A percentile compares a stretch with the other conserved stretches of the same genome.
Evolutionary conservation across 1,140 invertebrate genomes (phyloP).

Genomic region (Ceratosolen fusciceps): DNA sequence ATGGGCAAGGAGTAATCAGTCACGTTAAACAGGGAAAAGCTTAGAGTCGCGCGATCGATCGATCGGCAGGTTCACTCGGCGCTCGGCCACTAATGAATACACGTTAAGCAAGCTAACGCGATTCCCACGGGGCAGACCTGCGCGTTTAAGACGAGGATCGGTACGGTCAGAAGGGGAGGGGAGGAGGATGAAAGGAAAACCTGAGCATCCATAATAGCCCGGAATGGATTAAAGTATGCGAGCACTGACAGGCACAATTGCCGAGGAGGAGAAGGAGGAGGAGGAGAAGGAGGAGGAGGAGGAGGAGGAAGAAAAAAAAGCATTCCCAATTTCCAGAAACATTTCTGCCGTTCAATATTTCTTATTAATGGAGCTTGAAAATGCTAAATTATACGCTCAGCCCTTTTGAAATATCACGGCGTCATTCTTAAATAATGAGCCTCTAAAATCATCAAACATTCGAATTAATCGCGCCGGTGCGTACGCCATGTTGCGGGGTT

Average conservation of each 20-base stretch:
- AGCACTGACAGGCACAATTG: neutral
- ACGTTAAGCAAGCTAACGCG: too few relatives aligned
- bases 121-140: too few relatives aligned
- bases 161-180: too few relatives aligned
- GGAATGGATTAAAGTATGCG: neutral
- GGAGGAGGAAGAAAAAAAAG: neutral
- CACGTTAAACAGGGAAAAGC: too few relatives aligned
- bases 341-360: neutral
- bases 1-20: too few relatives aligned
- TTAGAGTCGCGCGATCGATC: too few relatives aligned
- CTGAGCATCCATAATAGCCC: neutral
- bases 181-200: too few relatives aligned
- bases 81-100: too few relatives aligned
- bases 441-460: constrained; percentile 45
- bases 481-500: constrained; percentile 21
- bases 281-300: too few relatives aligned
- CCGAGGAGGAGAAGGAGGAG: too few relatives aligned
- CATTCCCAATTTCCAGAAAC: neutral
- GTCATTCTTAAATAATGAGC: constrained; percentile 42
- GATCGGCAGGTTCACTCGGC: too few relatives aligned
- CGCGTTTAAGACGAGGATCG: too few relatives aligned
- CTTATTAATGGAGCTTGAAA: constrained; percentile 1
- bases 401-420: constrained; percentile 21
- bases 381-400: constrained; percentile 18
- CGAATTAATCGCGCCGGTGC: constrained; percentile 42